Evolutionary conservation across 1,140 invertebrate species (phyloP).

Genomic region (Pogonomyrmex barbatus): DNA sequence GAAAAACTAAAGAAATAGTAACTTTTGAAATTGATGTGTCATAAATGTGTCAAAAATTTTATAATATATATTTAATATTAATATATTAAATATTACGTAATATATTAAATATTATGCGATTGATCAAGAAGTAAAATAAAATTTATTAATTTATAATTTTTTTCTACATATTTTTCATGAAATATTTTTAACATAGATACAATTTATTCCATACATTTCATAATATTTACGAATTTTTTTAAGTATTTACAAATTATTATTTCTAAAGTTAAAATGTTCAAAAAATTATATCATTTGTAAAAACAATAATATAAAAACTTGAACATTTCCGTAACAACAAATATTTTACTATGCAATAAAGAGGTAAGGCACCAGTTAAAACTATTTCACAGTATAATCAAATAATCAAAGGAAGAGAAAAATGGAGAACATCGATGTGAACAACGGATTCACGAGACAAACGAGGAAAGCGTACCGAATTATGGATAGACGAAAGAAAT

Average conservation of each 20-base stretch:
- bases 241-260: not conserved
- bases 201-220: not conserved
- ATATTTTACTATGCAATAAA: not conserved
- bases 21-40: not conserved
- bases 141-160: slow-evolving; percentile 16
- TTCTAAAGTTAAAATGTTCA: not conserved
- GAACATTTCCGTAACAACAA: not conserved
- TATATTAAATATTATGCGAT: not conserved
- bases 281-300: not conserved
- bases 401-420: not conserved
- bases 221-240: not conserved
- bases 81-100: not conserved
- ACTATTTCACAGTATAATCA: slow-evolving; percentile 20
- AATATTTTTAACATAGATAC: not conserved
- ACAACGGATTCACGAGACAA: slow-evolving; percentile 6
- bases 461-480: slow-evolving; percentile 25
- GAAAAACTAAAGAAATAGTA: slow-evolving; percentile 2
- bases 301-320: not conserved
- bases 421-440: not conserved
- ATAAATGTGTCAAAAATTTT: slow-evolving; percentile 4
- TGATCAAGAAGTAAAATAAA: not conserved
- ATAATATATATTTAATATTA: not conserved
- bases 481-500: slow-evolving; percentile 31
- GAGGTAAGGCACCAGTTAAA: slow-evolving; percentile 1
- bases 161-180: not conserved